phyloP scores from a whole-genome alignment of 2,797 vertebrate genomes.

The Lophotriccus pileatus region DNA sequence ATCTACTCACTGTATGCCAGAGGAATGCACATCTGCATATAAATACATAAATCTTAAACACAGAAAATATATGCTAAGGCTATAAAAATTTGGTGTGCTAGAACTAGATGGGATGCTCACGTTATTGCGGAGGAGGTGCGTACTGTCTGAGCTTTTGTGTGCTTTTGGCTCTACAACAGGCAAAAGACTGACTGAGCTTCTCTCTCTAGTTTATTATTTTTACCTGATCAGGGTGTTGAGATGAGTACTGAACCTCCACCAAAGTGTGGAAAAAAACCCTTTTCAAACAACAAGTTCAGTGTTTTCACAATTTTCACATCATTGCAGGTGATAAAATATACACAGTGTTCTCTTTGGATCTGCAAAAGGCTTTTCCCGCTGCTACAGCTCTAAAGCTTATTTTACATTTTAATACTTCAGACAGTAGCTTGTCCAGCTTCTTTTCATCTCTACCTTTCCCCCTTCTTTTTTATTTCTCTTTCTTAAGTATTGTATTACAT shows the following conservation, averaged over 20 bases:
- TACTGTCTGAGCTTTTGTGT: constrained; percentile 23
- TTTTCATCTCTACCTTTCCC: constrained; percentile 44
- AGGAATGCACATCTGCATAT: not conserved
- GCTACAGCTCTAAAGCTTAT: constrained; percentile 36
- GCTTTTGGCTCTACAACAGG: not conserved
- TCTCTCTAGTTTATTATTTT: not conserved
- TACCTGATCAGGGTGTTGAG: not conserved
- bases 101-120: not conserved
- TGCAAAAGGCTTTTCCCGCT: constrained; percentile 21
- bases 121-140: not conserved
- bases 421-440: constrained; percentile 38
- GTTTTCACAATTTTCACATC: constrained; percentile 34
- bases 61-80: not conserved
- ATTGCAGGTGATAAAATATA: constrained; percentile 48
- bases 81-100: not conserved
- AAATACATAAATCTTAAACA: not conserved
- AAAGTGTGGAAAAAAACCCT: not conserved
- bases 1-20: not conserved
- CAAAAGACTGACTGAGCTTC: not conserved
- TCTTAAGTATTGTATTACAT: constrained; percentile 53
- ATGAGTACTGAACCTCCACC: not conserved
- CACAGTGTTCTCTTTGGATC: not conserved
- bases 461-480: constrained; percentile 8
- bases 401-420: constrained; percentile 60
- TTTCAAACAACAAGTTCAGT: constrained; percentile 48